Evolutionary conservation across 2,888 invertebrate genomes (phyloP), one percentile per base, ranked within the genome.

Genomic region (Salticus scenicus): DNA sequence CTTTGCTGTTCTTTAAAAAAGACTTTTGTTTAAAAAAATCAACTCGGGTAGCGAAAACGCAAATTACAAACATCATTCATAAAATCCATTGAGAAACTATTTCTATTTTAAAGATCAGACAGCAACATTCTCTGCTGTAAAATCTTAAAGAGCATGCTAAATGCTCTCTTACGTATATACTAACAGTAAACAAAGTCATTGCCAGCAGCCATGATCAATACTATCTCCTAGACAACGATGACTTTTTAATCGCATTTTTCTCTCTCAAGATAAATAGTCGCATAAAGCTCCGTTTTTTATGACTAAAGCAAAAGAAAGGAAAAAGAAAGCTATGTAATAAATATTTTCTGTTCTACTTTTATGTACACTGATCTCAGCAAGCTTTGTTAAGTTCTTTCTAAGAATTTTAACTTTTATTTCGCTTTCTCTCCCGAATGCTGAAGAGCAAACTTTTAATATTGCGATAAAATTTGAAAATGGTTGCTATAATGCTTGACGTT

Each of bases 141-240:
- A 57, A 57, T 24, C 57, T 72, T 73, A 73, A 80, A 77, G 37
- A 51, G 73, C 67, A 73, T 80, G 24, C 73, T 73, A 73, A 80
- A 37, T 66, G n/a, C 28, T 47, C 72, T 72, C 31, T 47, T 71
- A 72, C 72, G 47, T 24, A 47, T 80, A 66, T 63, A 73, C 51
- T 51, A 73, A 73, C 80, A 73, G 80, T 80, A 73, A 80, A 73
- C 80, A 73, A 73, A 73, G 67, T 51, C 33, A 67, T 80, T 80
- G 47, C 80, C 31, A 33, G 31, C 66, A 27, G 28, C 72, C 28
- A 66, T 72, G 73, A 80, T 80, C 73, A 80, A 80, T 80, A 80
- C 28, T 67, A 79, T 79, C 79, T 63, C 79, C 72, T 64, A 66
- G 80, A 80, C 80, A 80, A 80, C 80, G 73, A 73, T 80, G 72